phyloP scores from a whole-genome alignment of 1,140 invertebrate genomes.

The Drosophila bocqueti region DNA sequence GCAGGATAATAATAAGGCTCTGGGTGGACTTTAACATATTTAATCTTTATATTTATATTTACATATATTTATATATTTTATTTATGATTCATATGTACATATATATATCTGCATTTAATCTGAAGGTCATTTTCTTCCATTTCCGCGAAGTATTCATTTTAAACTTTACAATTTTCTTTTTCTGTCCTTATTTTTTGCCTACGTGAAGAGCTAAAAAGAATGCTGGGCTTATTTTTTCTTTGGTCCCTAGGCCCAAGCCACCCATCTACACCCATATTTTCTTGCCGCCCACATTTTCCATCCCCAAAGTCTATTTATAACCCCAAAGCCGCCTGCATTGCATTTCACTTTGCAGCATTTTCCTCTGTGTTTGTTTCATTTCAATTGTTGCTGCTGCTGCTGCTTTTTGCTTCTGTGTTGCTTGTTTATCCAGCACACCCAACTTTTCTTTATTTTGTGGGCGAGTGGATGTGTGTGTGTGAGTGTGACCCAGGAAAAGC shows the following conservation, averaged over 20 bases:
- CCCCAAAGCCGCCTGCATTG: slow-evolving; percentile 21
- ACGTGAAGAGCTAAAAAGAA: slow-evolving; percentile 18
- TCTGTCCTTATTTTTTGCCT: neutral
- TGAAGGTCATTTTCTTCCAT: slow-evolving; percentile 13
- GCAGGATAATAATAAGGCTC: neutral
- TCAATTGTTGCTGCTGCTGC: slow-evolving; percentile 59
- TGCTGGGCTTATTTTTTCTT: slow-evolving; percentile 4
- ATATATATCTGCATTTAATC: neutral
- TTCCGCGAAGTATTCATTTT: neutral
- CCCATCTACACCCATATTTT: slow-evolving; percentile 18
- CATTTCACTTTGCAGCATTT: slow-evolving; percentile 49
- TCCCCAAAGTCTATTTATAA: slow-evolving; percentile 45
- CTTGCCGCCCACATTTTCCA: slow-evolving; percentile 4
- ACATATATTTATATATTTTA: neutral
- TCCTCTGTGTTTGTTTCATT: slow-evolving; percentile 64
- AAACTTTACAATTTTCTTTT: neutral
- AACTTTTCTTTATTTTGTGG: slow-evolving; percentile 15
- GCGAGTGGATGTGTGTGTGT: slow-evolving; percentile 9
- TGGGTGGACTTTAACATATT: neutral
- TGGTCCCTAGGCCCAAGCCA: slow-evolving; percentile 2
- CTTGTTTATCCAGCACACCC: slow-evolving; percentile 32
- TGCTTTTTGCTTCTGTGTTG: slow-evolving; percentile 26
- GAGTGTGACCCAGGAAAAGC: slow-evolving; percentile 56
- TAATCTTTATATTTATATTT: neutral
- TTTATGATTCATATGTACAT: neutral